phyloP scores from a whole-genome alignment of 2,888 invertebrate species.

The Drosophila subsilvestris region DNA sequence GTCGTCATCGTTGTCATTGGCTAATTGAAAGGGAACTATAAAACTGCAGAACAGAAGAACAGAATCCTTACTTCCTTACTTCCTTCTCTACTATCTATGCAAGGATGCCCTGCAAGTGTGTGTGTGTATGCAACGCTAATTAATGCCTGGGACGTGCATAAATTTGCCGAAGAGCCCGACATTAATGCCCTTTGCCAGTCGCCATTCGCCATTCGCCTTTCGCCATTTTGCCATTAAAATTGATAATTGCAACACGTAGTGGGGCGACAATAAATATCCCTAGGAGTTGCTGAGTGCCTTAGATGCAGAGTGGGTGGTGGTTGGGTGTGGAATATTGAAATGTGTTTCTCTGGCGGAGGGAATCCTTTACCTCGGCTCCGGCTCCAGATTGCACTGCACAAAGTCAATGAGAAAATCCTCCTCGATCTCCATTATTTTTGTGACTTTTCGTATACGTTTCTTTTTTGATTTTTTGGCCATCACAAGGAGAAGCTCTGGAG shows the following conservation, averaged over 20 bases:
- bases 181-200: slow-evolving; percentile 59
- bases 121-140: slow-evolving; percentile 66
- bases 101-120: neutral
- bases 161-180: slow-evolving; percentile 65
- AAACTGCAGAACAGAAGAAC: slow-evolving; percentile 9
- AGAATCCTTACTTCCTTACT: neutral
- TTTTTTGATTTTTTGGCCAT: slow-evolving; percentile 23
- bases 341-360: neutral
- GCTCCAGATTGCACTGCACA: slow-evolving; percentile 77
- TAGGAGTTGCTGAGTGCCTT: slow-evolving; percentile 13
- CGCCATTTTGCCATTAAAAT: slow-evolving; percentile 60
- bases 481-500: slow-evolving; percentile 1
- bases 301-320: slow-evolving; percentile 19
- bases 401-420: slow-evolving; percentile 76
- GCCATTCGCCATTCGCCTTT: slow-evolving; percentile 46
- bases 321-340: neutral
- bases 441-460: slow-evolving; percentile 38
- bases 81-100: too few relatives aligned
- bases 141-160: slow-evolving; percentile 75
- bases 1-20: slow-evolving; percentile 15
- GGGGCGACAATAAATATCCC: slow-evolving; percentile 50
- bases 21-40: slow-evolving; percentile 63
- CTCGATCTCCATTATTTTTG: slow-evolving; percentile 45
- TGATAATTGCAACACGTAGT: slow-evolving; percentile 72
- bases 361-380: slow-evolving; percentile 67